Conservation (phyloP, 2,113 vertebrate genomes). For the Cyanoramphus novaezelandiae region DNA sequence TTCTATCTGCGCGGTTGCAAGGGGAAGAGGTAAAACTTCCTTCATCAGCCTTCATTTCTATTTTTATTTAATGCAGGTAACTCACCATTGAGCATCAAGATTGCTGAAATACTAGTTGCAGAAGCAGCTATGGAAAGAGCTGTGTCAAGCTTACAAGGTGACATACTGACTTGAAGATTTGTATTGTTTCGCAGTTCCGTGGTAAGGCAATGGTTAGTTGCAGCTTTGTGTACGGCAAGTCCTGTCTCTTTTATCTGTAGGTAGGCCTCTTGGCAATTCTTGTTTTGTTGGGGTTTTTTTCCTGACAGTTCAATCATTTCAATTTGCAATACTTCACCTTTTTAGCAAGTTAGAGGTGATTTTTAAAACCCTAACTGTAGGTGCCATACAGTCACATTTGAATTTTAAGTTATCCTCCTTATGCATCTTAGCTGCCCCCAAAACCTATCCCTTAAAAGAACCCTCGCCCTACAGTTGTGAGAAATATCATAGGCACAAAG, state of each 20-base stretch:
- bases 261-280: neutral
- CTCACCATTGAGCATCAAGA: accelerated
- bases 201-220: neutral
- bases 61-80: neutral
- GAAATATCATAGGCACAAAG: neutral
- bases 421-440: neutral
- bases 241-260: neutral
- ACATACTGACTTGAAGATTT: neutral
- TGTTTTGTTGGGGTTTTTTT: too few species aligned
- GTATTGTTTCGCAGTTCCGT: neutral
- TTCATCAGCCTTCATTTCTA: neutral
- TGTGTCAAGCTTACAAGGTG: neutral
- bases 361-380: neutral
- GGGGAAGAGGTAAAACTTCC: neutral
- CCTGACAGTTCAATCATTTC: neutral
- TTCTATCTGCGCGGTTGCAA: neutral
- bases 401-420: neutral
- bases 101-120: neutral
- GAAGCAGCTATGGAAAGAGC: neutral
- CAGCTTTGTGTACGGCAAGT: neutral
- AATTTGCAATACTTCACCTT: neutral
- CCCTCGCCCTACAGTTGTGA: neutral
- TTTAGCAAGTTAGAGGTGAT: neutral
- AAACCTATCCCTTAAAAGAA: neutral
- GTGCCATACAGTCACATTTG: neutral